These are phyloP conservation scores for Pontoporia blainvillei DNA, from an alignment of 2,113 vertebrate genomes.

Conservation along the genomic window DNA sequence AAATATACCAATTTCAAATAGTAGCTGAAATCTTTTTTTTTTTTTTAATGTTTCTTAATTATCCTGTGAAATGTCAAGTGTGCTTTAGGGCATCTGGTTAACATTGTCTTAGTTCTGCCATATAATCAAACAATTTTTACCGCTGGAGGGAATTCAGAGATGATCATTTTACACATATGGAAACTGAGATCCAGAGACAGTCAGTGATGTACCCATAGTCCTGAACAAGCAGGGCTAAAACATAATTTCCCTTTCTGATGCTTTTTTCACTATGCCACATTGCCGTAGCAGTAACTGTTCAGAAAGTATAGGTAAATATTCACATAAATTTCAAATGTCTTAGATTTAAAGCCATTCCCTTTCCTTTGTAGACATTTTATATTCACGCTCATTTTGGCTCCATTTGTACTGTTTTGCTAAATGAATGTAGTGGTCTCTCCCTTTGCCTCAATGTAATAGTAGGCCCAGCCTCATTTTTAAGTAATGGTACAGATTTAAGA, in stretches of 20 bases:
- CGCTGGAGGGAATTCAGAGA: not conserved
- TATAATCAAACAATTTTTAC: not conserved
- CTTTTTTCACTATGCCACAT: accelerated
- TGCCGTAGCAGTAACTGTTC: accelerated
- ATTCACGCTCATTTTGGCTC: not conserved
- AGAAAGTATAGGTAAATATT: not conserved
- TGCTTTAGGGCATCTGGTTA: not conserved
- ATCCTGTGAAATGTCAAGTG: not conserved
- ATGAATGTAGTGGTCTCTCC: not conserved
- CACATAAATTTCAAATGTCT: not conserved
- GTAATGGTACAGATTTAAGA: not conserved
- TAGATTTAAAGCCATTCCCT: not conserved
- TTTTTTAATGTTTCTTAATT: slow-evolving; percentile 9
- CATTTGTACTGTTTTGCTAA: not conserved
- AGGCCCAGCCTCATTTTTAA: not conserved
- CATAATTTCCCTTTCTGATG: accelerated
- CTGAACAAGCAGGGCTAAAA: not conserved
- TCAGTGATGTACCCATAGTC: accelerated
- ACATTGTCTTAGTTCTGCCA: not conserved
- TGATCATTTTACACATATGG: not conserved
- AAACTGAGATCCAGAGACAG: not conserved
- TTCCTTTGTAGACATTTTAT: not conserved
- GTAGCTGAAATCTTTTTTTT: not conserved
- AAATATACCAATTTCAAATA: slow-evolving; percentile 7
- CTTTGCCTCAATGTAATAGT: not conserved